These are phyloP conservation scores for Camponotus fellah DNA, from an alignment of 2,888 invertebrate species.

Conservation along the genomic window DNA sequence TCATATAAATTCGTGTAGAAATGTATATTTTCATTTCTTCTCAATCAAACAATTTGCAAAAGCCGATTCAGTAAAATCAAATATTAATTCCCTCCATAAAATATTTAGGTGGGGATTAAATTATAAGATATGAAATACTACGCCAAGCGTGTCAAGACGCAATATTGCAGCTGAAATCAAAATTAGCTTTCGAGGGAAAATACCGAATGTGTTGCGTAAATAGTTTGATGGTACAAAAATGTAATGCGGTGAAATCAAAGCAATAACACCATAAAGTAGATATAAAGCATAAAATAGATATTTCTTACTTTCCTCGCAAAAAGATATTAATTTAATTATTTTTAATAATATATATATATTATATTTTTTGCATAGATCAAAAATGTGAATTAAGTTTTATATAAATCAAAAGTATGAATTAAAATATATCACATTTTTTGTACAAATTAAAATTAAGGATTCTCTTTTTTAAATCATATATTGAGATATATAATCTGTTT, in stretches of 20 bases:
- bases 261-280: conserved; percentile 8
- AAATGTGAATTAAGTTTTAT: background rate
- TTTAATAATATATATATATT: background rate
- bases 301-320: background rate
- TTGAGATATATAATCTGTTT: background rate
- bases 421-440: too few species aligned
- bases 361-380: background rate
- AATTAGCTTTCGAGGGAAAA: conserved; percentile 44
- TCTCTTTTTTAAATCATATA: background rate
- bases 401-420: too few species aligned
- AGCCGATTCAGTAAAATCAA: conserved; percentile 6
- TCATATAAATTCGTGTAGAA: background rate
- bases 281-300: too few species aligned
- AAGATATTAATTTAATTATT: background rate
- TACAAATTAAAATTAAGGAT: background rate
- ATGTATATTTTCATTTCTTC: conserved; percentile 1
- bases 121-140: conserved; percentile 37
- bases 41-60: background rate
- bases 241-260: conserved; percentile 16
- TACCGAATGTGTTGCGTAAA: conserved; percentile 39
- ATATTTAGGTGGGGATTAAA: background rate
- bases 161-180: conserved; percentile 55
- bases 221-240: conserved; percentile 50
- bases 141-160: conserved; percentile 33
- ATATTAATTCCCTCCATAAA: background rate